Evolutionary conservation across 2,797 vertebrate species (phyloP).

Genomic region (Crocodylus rhombifer): DNA sequence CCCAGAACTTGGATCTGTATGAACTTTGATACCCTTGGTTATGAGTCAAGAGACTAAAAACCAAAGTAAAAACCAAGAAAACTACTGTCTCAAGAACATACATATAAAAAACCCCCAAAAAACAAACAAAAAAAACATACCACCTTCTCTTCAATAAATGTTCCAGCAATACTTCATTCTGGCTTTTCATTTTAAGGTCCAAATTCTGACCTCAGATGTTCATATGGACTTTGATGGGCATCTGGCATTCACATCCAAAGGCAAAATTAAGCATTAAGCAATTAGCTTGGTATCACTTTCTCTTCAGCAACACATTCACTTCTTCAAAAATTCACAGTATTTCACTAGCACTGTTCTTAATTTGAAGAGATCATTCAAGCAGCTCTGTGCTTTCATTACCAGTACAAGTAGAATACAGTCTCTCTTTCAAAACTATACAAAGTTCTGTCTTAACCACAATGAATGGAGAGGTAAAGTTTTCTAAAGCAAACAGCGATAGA

Average conservation of each 20-base stretch:
- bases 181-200: not conserved
- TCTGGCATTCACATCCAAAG: not conserved
- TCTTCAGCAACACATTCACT: slow-evolving; percentile 39
- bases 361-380: slow-evolving; percentile 73
- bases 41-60: not conserved
- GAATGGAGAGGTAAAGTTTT: slow-evolving; percentile 24
- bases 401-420: slow-evolving; percentile 56
- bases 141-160: not conserved
- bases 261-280: slow-evolving; percentile 33
- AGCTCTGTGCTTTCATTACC: slow-evolving; percentile 66
- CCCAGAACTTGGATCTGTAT: not conserved
- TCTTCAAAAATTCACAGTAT: slow-evolving; percentile 70
- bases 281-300: slow-evolving; percentile 4
- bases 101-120: not conserved
- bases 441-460: slow-evolving; percentile 56
- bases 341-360: slow-evolving; percentile 74
- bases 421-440: slow-evolving; percentile 61
- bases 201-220: not conserved
- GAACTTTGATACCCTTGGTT: not conserved
- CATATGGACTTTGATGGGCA: not conserved
- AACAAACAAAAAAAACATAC: not conserved
- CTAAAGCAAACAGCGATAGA: not conserved
- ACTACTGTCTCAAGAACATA: not conserved
- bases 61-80: not conserved
- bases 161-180: not conserved